These are phyloP conservation scores for Picathartes gymnocephalus DNA, from an alignment of 2,113 vertebrate species.

Conservation along the genomic window DNA sequence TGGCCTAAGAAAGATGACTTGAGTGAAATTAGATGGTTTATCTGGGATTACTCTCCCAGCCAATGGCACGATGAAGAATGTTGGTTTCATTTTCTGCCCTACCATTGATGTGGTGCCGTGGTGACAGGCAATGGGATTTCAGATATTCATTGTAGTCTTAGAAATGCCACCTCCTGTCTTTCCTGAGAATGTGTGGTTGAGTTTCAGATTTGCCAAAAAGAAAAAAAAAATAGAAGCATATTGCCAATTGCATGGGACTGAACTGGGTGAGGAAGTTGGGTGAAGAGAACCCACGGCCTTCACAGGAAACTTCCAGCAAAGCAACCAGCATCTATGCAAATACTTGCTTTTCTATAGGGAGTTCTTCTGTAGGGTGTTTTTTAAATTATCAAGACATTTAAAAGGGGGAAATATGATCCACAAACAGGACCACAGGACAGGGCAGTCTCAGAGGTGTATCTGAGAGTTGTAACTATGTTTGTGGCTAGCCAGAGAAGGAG, in stretches of 20 bases:
- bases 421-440: background rate
- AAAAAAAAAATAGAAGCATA: rapidly evolving
- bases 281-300: rapidly evolving
- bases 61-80: background rate
- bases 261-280: background rate
- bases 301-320: background rate
- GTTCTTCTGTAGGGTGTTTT: background rate
- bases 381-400: background rate
- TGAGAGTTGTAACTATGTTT: background rate
- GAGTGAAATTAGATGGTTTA: background rate
- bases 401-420: background rate
- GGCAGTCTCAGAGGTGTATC: background rate
- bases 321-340: background rate
- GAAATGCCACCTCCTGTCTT: background rate
- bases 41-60: background rate
- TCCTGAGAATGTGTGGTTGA: background rate
- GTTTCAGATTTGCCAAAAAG: background rate
- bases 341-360: background rate
- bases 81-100: background rate
- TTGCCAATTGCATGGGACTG: background rate
- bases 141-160: background rate
- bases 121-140: background rate
- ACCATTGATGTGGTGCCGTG: background rate
- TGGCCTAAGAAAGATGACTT: background rate
- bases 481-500: background rate